Percentiles rank a stretch among this genome's conserved stretches.
Evolutionary conservation across 2,797 vertebrate genomes (phyloP).

Genomic region (Spheniscus humboldti): DNA sequence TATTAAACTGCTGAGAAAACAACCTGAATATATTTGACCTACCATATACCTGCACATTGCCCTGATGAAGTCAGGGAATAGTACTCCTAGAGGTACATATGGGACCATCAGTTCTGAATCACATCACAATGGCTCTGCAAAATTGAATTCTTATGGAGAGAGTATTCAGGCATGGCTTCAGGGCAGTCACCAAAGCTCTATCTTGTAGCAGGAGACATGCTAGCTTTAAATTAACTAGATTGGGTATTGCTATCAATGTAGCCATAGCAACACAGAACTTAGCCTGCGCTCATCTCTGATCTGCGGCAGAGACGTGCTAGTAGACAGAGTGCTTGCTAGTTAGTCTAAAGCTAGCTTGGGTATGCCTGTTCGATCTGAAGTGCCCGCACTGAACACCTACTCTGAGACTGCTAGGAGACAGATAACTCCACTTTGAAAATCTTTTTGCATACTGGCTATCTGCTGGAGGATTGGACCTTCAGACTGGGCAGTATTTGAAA

Average conservation of each 20-base stretch:
- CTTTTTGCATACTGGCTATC: neutral
- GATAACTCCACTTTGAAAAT: neutral
- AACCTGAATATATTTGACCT: neutral
- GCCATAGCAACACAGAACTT: slow-evolving; percentile 20
- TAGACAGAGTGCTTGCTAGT: neutral
- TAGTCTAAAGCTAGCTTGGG: neutral
- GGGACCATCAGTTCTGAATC: neutral
- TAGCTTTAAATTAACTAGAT: slow-evolving; percentile 1
- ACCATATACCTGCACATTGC: neutral
- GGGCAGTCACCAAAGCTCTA: neutral
- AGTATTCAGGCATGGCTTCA: neutral
- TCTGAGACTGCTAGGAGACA: neutral
- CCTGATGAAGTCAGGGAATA: neutral
- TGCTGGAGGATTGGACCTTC: neutral
- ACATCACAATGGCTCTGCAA: neutral
- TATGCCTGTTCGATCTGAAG: neutral
- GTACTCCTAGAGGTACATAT: neutral
- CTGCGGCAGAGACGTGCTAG: fast-evolving
- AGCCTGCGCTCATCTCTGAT: neutral
- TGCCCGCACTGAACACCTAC: neutral
- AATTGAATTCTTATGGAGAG: neutral
- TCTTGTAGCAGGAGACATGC: neutral
- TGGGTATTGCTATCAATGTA: neutral
- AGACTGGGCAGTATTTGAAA: neutral
- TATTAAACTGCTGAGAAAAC: slow-evolving; percentile 16